A percentile compares a stretch with the other conserved stretches of the same genome.
phyloP scores from a whole-genome alignment of 2,113 vertebrate species.

The Aldabrachelys gigantea region DNA sequence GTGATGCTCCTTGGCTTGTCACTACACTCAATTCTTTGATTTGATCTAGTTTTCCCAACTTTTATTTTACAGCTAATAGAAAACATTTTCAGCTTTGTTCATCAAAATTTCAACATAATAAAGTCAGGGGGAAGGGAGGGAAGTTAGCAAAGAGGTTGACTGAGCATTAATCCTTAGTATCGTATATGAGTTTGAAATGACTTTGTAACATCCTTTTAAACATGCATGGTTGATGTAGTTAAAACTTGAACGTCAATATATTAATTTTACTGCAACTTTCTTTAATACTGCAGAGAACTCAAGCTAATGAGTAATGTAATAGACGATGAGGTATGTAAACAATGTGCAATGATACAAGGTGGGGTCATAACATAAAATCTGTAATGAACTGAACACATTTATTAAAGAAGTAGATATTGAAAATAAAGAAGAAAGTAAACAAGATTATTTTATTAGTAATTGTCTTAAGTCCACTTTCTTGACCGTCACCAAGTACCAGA shows the following conservation, averaged over 20 bases:
- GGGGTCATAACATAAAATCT: conserved; percentile 77
- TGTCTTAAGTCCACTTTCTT: conserved; percentile 61
- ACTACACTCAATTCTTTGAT: conserved; percentile 32
- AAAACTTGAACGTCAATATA: conserved; percentile 79
- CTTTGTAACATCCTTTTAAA: conserved; percentile 80
- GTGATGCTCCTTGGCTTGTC: neutral
- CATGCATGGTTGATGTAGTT: conserved; percentile 78
- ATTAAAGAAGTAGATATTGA: conserved; percentile 75
- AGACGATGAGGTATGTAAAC: conserved; percentile 78
- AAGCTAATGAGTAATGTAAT: conserved; percentile 83
- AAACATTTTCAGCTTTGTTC: conserved; percentile 42
- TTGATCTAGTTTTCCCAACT: conserved; percentile 40
- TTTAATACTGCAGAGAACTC: conserved; percentile 80
- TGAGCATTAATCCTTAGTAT: conserved; percentile 56
- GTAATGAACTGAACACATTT: conserved; percentile 78
- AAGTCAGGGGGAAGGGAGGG: conserved; percentile 11
- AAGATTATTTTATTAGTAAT: conserved; percentile 70
- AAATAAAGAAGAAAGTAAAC: conserved; percentile 74
- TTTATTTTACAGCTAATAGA: conserved; percentile 45
- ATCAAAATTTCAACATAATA: conserved; percentile 46
- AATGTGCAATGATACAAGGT: conserved; percentile 78
- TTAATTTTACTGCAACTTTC: conserved; percentile 82
- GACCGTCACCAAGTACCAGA: conserved; percentile 51
- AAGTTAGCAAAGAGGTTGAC: conserved; percentile 41
- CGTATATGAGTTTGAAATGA: conserved; percentile 69